Evolutionary conservation across 2,113 vertebrate genomes (phyloP), one percentile per base, ranked within the genome.

Genomic region (Eclectus roratus): DNA sequence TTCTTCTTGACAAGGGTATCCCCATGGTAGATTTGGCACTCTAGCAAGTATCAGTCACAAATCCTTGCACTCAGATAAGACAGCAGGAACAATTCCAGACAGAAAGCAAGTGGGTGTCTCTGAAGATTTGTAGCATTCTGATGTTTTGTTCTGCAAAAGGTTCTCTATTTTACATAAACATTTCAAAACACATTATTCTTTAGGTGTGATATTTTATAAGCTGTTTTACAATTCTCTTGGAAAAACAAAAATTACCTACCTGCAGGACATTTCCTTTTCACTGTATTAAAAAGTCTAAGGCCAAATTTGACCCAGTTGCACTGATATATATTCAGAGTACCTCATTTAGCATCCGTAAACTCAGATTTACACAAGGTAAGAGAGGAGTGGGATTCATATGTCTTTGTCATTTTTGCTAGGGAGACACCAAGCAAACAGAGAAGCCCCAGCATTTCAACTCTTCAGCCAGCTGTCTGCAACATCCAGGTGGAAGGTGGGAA

Each of bases 11-110:
- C 71, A 66, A 70, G 79, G 85, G 61, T 81, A 91, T 88, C 91
- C 80, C 58, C 64, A 71, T n/a, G 65, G 50, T 70, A 92, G 66
- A 70, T 76, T 58, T 96, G 92, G 92, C 80, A 92, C 55, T n/a
- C 63, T 71, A 89, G 76, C 46, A 87, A 81, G 47, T 70, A 82
- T 82, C 85, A 95, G 82, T 93, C 80, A 95, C 78, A 91, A 79
- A 94, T 91, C 52, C 37, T 68, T 82, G 43, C 44, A 72, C 49
- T 63, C 88, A 94, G 81, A 88, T 80, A 96, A 89, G 50, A 44
- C 47, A 91, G 39, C 61, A 91, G 80, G 39, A 94, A 58, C 43
- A 43, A 55, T 74, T 97, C 95, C 92, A 96, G 70, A 55, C 79
- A 76, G 76, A 71, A 87, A 79, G 52, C 72, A 91, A 89, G 81